A percentile compares a stretch with the other conserved stretches of the same genome.
phyloP scores from a whole-genome alignment of 2,797 vertebrate genomes.

The Trichosurus vulpecula region DNA sequence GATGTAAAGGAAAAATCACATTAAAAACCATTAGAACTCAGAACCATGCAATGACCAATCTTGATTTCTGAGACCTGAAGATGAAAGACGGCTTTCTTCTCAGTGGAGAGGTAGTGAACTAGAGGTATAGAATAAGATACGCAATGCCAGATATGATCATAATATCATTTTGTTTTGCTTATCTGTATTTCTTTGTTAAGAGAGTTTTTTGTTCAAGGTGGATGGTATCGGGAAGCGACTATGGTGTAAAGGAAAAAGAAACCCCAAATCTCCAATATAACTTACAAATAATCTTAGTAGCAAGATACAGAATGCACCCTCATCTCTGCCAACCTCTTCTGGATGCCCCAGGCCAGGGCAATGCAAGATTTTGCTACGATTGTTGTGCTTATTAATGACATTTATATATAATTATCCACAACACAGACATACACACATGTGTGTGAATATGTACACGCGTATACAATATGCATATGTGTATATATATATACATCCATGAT shows the following conservation, averaged over 20 bases:
- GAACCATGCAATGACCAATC: not conserved
- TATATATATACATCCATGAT: too few species aligned
- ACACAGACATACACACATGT: too few species aligned
- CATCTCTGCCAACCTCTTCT: too few species aligned
- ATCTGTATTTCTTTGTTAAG: not conserved
- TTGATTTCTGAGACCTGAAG: not conserved
- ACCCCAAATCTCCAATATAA: not conserved
- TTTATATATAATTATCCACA: too few species aligned
- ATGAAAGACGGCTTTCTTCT: not conserved
- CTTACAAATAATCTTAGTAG: rapidly evolving
- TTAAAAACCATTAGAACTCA: not conserved
- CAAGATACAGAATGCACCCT: rapidly evolving
- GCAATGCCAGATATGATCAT: not conserved
- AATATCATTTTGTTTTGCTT: not conserved
- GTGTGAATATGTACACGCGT: too few species aligned
- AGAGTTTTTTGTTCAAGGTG: not conserved
- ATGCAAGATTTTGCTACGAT: not conserved
- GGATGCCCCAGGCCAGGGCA: too few species aligned
- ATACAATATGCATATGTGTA: too few species aligned
- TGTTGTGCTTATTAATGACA: not conserved
- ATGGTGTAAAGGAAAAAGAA: not conserved
- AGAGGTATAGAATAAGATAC: not conserved
- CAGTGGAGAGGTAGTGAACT: not conserved
- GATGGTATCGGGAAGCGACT: not conserved
- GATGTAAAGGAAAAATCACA: not conserved